Base-by-base conservation (phyloP, 30 jellyfish, hydroid and myxozoan genomes). In the Mastigias papua region DNA sequence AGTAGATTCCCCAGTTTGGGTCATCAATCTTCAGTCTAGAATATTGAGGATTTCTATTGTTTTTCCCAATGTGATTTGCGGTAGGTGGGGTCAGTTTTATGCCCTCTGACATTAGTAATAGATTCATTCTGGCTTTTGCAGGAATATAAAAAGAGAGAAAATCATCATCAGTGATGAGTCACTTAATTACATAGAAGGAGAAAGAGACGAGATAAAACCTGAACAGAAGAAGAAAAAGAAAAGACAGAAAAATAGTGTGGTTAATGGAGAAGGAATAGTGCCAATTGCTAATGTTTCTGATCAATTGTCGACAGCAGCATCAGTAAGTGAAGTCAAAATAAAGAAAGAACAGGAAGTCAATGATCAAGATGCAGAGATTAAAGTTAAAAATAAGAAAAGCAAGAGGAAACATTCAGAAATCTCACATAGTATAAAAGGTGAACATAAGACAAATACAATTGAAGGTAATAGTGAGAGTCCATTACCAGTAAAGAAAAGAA, bases 401-500 rank as follows among this genome's bases (percentile, higher is more conserved):
- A 80, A 80, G 48, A 61, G 90, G 22, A 80, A 62, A 35, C 79
- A 80, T 35, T 80, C 90, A 10, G 81, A 62, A 4, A 27, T 80
- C 1, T 22, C 62, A 17, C 60, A 80, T 25, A 48, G n/a, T 54
- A 35, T 80, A 7, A 62, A 61, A 37, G 57, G 42, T 35, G 90
- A 62, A 27, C 28, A 48, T 25, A 57, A 62, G 1, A 37, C 22
- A 60, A 54, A 48, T 8, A 27, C 31, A 30, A 54, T 13, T 2
- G 13, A 8, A 17, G 28, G 8, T 34, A 22, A 63, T 10, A 27
- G 50, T 8, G 57, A 62, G 19, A 17, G 8, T 27, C 34, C 28
- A 25, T 25, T 29, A 33, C 48, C 80, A 37, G 26, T 33, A 34
- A 80, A 80, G 81, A 80, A 80, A 29, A 78, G 34, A 23, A 80